Evolutionary conservation across 2,797 vertebrate species (phyloP), one percentile per base, ranked within the genome.

Genomic region (Lophotriccus pileatus): DNA sequence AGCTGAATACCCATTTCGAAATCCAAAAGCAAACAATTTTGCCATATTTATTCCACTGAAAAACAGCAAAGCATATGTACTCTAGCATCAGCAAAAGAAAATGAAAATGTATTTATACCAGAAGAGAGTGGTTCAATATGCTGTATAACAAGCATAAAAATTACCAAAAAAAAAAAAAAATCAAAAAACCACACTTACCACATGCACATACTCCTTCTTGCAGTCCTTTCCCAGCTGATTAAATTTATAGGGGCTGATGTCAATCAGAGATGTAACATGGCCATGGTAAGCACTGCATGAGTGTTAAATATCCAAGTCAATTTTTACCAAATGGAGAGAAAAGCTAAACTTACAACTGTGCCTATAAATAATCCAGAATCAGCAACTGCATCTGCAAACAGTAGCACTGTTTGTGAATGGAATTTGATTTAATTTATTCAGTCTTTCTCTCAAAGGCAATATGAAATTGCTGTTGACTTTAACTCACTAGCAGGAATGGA

Each of bases 191-290:
- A 78, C 96, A 98, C 98, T 99, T 97, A 99, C 99, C 98, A 99
- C 99, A 69, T 99, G 99, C 49, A 99, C 99, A 97, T 97, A 99
- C 82, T 98, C 98, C 81, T 98, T 99, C 92, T 97, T 98, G 97
- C 97, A 97, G 58, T 95, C 97, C 84, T 98, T 98, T 74, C 98
- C 98, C 97, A 98, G 97, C 95, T 98, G 98, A 95, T 98, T 98
- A 97, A 99, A 99, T 98, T 99, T 99, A 92, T 99, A 99, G 4
- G 99, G 99, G 95, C 99, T 99, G 97, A 99, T 99, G 97, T 99
- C 98, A 91, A 99, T 99, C 97, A 99, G 98, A 50, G 99, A 99
- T 11, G 99, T 98, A 79, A 99, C 94, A 67, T 99, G 99, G 69
- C 99, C 99, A 66, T 99, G 99, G 94, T 99, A 99, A 77, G 99